Evolutionary conservation across 2,888 invertebrate species (phyloP), one percentile per base, ranked within the genome.

Genomic region (Altica lythri): DNA sequence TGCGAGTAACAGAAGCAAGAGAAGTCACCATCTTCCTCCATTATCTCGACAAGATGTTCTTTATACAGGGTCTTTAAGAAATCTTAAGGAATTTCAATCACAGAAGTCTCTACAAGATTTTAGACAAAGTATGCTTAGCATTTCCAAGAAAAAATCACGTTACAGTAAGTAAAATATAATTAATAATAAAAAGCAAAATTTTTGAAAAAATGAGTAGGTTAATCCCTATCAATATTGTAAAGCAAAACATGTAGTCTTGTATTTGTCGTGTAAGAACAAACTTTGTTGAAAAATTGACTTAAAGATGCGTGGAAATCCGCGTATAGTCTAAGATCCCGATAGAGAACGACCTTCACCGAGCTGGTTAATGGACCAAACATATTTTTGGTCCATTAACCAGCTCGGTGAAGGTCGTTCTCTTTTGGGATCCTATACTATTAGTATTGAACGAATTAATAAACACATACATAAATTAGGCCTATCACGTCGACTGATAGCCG

Each of bases 11-110:
- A 47, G 19, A 25, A 69, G 73, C 16, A 59, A 52, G 42, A 51
- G 29, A 27, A 83, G 83, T 64, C 80, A 80, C 57, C 79, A 92
- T 80, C 87, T 92, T 13, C 84, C 95, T 9, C 96, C 96, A 1
- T 78, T 97, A 78, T 93, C 95, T 4, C 83, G 95, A 47, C 95
- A 95, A 72, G 98, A 98, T 77, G 95, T 97, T 70, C 97, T 98
- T 81, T 97, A 97, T 78, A 93, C 95, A 1, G 96, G 97, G 14
- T 95, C 95, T 35, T 90, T 98, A 16, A 83, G 89, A 58, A 92
- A 97, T 78, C 82, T 98, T 65, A 93, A 92, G 0, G 94, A 95
- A 76, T 96, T 89, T 78, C 90, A 92, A 74, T 93, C 92, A 54
- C 94, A 95, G 75, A 92, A 92, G 71, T 92, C 94, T 1, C 80